These are phyloP conservation scores for Thaleichthys pacificus DNA, from an alignment of 2,797 vertebrate genomes.

Conservation along the genomic window DNA sequence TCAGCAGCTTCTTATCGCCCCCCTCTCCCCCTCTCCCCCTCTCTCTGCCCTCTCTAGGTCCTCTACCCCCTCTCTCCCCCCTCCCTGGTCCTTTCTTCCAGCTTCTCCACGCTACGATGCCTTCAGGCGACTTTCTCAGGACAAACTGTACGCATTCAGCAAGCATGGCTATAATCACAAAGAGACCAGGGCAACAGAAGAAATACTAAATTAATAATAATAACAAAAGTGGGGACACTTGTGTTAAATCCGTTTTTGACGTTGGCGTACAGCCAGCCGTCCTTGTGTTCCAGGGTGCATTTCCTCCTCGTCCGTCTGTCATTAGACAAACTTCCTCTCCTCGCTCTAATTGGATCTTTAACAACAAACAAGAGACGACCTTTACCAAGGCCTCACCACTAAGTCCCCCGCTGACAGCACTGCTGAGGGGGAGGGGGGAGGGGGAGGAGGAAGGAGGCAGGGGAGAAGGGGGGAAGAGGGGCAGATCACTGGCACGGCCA, in stretches of 20 bases:
- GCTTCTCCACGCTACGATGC: not conserved
- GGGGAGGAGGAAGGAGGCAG: not conserved
- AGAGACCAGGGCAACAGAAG: slow-evolving; percentile 68
- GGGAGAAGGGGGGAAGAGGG: not conserved
- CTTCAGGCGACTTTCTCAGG: slow-evolving; percentile 68
- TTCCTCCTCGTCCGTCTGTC: slow-evolving; percentile 78
- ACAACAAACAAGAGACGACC: slow-evolving; percentile 88
- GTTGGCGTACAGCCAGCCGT: slow-evolving; percentile 78
- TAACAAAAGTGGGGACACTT: slow-evolving; percentile 72
- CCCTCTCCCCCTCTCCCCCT: not conserved
- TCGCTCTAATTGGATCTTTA: slow-evolving; percentile 88
- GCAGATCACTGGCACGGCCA: not conserved
- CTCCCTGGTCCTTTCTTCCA: not conserved
- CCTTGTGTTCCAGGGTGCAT: slow-evolving; percentile 81
- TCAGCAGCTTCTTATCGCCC: slow-evolving; percentile 5
- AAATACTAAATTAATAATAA: slow-evolving; percentile 41
- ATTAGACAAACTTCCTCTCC: slow-evolving; percentile 83
- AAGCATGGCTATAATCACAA: slow-evolving; percentile 72
- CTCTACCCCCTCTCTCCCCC: not conserved
- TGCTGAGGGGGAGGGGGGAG: slow-evolving; percentile 45
- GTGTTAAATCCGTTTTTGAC: slow-evolving; percentile 84
- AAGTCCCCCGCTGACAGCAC: slow-evolving; percentile 71
- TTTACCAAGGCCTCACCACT: slow-evolving; percentile 70
- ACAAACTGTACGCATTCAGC: slow-evolving; percentile 69
- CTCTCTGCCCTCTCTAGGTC: not conserved